phyloP scores from a whole-genome alignment of 2,888 invertebrate genomes.

The Sminthurinus aureus region DNA sequence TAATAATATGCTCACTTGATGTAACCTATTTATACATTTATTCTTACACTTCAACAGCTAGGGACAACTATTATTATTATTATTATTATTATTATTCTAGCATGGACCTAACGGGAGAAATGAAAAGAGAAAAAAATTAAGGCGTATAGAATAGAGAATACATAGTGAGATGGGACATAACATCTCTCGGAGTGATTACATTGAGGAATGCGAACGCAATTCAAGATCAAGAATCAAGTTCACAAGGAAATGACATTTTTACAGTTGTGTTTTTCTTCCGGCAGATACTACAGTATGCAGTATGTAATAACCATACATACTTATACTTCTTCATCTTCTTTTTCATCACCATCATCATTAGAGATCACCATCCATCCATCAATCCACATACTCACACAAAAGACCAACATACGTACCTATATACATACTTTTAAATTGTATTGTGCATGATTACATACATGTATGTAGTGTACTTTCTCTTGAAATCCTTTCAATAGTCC shows the following conservation, averaged over 20 bases:
- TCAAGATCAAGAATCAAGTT: conserved; percentile 40
- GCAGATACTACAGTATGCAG: conserved; percentile 27
- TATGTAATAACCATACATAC: not conserved
- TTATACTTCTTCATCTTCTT: not conserved
- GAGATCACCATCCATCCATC: too few relatives aligned
- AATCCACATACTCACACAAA: too few relatives aligned
- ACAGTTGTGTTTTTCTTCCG: conserved; percentile 46
- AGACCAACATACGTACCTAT: not conserved
- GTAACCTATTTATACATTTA: conserved; percentile 35
- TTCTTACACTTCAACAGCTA: conserved; percentile 12
- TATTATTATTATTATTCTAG: conserved; percentile 9
- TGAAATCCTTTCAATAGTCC: not conserved
- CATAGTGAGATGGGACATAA: too few relatives aligned
- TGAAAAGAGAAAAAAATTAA: conserved; percentile 24
- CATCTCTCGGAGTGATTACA: conserved; percentile 19
- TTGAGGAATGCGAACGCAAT: conserved; percentile 35
- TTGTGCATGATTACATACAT: not conserved
- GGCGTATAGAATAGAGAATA: conserved; percentile 22
- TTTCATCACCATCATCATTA: not conserved
- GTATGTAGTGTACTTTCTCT: conserved; percentile 18
- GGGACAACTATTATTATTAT: conserved; percentile 5
- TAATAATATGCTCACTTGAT: conserved; percentile 13
- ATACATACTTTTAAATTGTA: not conserved
- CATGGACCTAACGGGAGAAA: conserved; percentile 36
- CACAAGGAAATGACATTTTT: conserved; percentile 45